phyloP scores from a whole-genome alignment of 2,113 vertebrate genomes.

The Alligator mississippiensis region DNA sequence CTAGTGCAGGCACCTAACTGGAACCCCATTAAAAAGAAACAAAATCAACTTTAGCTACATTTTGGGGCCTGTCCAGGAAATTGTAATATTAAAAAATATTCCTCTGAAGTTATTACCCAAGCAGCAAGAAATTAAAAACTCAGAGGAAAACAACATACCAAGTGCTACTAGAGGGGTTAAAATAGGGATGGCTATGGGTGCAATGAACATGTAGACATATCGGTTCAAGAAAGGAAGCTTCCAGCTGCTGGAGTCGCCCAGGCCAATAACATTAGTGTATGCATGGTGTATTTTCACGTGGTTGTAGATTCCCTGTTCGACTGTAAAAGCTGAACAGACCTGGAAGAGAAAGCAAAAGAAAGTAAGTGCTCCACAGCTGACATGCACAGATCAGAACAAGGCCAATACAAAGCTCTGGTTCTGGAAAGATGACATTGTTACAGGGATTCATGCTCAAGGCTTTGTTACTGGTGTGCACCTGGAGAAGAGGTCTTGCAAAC shows the following conservation, averaged over 20 bases:
- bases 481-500: not conserved
- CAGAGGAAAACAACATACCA: constrained; percentile 71
- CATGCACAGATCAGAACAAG: not conserved
- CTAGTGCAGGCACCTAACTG: not conserved
- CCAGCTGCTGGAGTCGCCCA: constrained; percentile 95
- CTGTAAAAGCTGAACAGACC: constrained; percentile 90
- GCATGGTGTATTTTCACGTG: constrained; percentile 93
- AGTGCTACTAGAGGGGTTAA: constrained; percentile 89
- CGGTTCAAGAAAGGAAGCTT: constrained; percentile 87
- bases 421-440: not conserved
- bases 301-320: constrained; percentile 77
- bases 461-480: not conserved
- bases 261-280: constrained; percentile 91
- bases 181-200: constrained; percentile 85
- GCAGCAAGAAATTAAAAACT: not conserved
- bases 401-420: not conserved
- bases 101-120: not conserved
- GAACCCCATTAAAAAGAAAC: not conserved
- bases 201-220: constrained; percentile 89
- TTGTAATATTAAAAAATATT: not conserved
- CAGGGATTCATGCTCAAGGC: not conserved
- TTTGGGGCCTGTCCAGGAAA: not conserved
- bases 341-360: constrained; percentile 53
- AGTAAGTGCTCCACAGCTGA: not conserved
- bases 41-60: not conserved